Percentiles rank a stretch among this genome's conserved stretches.
phyloP scores from a whole-genome alignment of 92 coral and sea anemone genomes.

The Palythoa grandiflora region DNA sequence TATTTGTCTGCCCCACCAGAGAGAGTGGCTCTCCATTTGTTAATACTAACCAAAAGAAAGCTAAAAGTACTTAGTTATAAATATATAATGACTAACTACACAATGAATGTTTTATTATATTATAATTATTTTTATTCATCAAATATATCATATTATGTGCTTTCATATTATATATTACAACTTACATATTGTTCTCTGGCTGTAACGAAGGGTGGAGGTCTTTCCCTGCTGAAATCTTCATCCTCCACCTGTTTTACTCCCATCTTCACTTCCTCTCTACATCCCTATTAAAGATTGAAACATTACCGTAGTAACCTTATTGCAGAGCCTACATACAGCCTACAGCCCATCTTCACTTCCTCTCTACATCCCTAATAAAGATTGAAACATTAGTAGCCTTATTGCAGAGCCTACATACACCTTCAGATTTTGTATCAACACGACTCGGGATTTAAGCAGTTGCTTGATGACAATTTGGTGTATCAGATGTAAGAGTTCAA shows the following conservation, averaged over 20 bases:
- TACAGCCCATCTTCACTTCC: conserved; percentile 5
- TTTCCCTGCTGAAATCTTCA: conserved; percentile 47
- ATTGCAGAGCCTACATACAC: not conserved
- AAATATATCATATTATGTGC: too few relatives aligned
- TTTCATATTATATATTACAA: not conserved
- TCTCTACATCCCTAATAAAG: not conserved
- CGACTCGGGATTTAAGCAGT: too few relatives aligned
- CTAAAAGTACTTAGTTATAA: too few relatives aligned
- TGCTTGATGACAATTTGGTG: too few relatives aligned
- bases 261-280: conserved; percentile 12
- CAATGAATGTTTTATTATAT: not conserved
- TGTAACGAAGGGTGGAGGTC: conserved; percentile 74
- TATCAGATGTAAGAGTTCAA: too few relatives aligned
- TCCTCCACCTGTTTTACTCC: conserved; percentile 39
- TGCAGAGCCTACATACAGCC: not conserved
- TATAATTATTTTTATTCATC: not conserved
- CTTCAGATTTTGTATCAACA: not conserved
- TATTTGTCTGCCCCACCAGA: too few relatives aligned
- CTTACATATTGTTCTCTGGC: conserved; percentile 95
- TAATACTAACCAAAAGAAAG: too few relatives aligned
- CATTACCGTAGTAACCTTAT: too few relatives aligned
- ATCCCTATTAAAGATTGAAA: not conserved
- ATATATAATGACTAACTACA: too few relatives aligned
- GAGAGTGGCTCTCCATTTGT: too few relatives aligned
- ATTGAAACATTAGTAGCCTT: too few relatives aligned